Base-by-base conservation (phyloP, 2,888 invertebrate genomes). In the Agrochola lota region DNA sequence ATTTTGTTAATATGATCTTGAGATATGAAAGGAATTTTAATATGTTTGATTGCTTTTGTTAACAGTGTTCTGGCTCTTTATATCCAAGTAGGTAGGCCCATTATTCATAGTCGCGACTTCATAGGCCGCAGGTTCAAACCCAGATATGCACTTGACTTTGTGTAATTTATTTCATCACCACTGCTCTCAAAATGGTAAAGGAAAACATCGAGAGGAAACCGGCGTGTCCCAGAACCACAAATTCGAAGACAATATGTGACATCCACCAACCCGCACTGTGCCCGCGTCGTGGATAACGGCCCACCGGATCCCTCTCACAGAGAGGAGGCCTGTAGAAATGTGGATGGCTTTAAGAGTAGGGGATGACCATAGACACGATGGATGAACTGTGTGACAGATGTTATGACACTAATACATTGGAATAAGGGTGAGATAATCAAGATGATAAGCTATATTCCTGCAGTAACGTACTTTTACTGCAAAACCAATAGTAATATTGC, bases 1-100 rank as follows among this genome's bases (percentile, higher is more conserved):
- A 9, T 49, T 80, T 23, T 60, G 66, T 71, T 73, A 35, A 66
- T 80, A 30, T 57, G 46, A 57, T 81, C 77, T 71, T 81, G 67
- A 81, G 71, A 63, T 26, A 35, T 30, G n/a, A 35, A 30, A 0
- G n/a, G 57, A 43, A 73, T 75, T 35, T 46, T 63, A n/a, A 43
- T 62, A 62, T 43, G 20, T 23, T 17, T 60, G 60, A 30, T 26
- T 59, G 59, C 12, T 57, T 26, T 59, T 26, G 59, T 26, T 59
- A 17, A 7, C 15, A 52, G 7, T 57, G 12, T 60, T 17, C 1
- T 30, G 26, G 17, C 20, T 30, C 2, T 30, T 60, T 60, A 17
- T 30, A 60, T 46, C 46, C 5, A 46, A 9, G 3, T 60, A 5
- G 11, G 5, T 20, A 35, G 20, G 9, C 4, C 4, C 20, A 30